Percentiles rank a stretch among this genome's conserved stretches.
Conservation (phyloP, 2,113 vertebrate species). For the Anseranas semipalmata region DNA sequence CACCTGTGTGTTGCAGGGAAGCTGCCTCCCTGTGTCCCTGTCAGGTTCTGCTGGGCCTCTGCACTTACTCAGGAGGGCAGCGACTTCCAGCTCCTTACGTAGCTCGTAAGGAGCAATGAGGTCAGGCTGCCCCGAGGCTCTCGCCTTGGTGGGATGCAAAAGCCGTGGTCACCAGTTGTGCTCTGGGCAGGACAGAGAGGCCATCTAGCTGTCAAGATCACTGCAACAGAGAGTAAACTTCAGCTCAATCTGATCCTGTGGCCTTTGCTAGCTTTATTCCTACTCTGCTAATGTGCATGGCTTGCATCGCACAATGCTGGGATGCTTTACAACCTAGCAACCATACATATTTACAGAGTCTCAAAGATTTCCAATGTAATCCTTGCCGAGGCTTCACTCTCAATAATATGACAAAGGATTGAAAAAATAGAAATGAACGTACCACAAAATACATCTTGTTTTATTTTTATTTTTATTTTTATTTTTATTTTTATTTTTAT, state of each 20-base stretch:
- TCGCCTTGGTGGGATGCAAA: background rate
- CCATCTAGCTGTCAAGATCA: background rate
- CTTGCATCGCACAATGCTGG: background rate
- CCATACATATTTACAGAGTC: background rate
- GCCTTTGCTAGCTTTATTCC: background rate
- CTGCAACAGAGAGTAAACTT: accelerated
- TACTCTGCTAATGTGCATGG: accelerated
- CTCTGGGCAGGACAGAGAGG: background rate
- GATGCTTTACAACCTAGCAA: background rate
- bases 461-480: background rate
- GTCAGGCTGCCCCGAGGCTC: background rate
- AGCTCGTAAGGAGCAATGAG: background rate
- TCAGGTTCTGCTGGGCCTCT: background rate
- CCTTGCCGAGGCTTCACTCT: background rate
- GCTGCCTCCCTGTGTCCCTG: background rate
- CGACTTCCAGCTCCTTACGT: too few species aligned
- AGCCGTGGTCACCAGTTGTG: background rate
- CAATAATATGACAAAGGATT: background rate
- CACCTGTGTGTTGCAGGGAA: background rate
- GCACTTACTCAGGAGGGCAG: background rate
- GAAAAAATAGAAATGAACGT: background rate
- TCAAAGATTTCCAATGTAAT: background rate
- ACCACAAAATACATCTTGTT: background rate
- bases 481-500: too few species aligned
- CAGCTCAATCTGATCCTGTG: background rate